These are phyloP conservation scores for Dromas ardeola DNA, from an alignment of 2,113 vertebrate species.

Conservation along the genomic window DNA sequence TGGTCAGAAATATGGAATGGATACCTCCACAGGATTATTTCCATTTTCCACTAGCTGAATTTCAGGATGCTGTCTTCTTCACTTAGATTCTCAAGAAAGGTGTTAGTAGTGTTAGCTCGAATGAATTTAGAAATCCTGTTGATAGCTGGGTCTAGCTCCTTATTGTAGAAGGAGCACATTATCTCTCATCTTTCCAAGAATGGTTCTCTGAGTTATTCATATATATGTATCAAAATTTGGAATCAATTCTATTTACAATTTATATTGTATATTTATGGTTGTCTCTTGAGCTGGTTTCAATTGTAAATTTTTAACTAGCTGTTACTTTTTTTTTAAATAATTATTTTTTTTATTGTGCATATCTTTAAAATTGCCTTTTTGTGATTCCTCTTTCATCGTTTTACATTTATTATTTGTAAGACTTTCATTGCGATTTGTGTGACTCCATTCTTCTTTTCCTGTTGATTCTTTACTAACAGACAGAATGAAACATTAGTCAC, in stretches of 20 bases:
- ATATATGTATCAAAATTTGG: neutral
- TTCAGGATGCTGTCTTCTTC: neutral
- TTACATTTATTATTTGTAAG: neutral
- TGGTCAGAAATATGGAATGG: neutral
- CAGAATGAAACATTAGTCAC: neutral
- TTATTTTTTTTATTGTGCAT: neutral
- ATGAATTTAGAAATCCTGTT: neutral
- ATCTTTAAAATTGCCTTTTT: neutral
- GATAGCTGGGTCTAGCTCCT: neutral
- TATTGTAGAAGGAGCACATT: neutral
- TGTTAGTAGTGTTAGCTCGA: neutral
- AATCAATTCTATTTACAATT: neutral
- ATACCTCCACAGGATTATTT: neutral
- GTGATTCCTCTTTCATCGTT: neutral
- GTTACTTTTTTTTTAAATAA: neutral
- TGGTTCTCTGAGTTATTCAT: neutral
- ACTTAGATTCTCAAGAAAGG: neutral
- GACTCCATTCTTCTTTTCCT: neutral
- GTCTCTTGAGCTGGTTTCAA: neutral
- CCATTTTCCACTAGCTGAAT: neutral
- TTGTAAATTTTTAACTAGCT: neutral
- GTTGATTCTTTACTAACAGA: constrained; percentile 25
- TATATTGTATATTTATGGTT: neutral
- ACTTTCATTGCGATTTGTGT: neutral
- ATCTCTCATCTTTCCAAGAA: neutral